Evolutionary conservation across 1,140 invertebrate species (phyloP).

Genomic region (Dinothrombium tinctorium): DNA sequence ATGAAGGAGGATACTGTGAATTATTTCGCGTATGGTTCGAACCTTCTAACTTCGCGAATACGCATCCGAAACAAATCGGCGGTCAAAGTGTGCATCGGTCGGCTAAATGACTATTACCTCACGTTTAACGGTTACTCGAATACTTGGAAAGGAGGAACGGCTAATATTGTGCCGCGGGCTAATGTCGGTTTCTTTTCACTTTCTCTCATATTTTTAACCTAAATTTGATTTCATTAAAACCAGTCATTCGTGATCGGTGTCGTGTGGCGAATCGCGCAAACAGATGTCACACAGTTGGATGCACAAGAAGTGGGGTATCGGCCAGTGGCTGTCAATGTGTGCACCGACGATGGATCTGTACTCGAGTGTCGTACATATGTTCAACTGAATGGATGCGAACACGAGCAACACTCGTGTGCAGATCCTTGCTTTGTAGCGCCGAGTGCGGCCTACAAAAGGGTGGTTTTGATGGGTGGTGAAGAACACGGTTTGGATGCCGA

Average conservation of each 20-base stretch:
- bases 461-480: neutral
- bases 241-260: conserved; percentile 3
- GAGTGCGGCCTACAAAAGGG: neutral
- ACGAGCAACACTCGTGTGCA: too few species aligned
- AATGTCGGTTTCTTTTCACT: neutral
- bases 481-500: neutral
- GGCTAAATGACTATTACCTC: conserved; percentile 3
- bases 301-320: conserved; percentile 8
- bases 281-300: conserved; percentile 6
- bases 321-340: neutral
- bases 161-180: conserved; percentile 7
- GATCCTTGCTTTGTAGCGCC: neutral
- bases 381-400: neutral
- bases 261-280: conserved; percentile 2
- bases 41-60: conserved; percentile 4
- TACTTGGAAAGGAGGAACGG: conserved; percentile 8
- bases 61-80: conserved; percentile 5
- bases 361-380: neutral
- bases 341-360: neutral
- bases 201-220: neutral
- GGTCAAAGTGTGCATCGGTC: neutral
- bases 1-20: neutral
- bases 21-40: conserved; percentile 10
- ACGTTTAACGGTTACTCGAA: conserved; percentile 7
- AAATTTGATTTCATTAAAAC: neutral